Base-by-base conservation (phyloP, 2,797 vertebrate species). In the Hapalemur alaotrensis region DNA sequence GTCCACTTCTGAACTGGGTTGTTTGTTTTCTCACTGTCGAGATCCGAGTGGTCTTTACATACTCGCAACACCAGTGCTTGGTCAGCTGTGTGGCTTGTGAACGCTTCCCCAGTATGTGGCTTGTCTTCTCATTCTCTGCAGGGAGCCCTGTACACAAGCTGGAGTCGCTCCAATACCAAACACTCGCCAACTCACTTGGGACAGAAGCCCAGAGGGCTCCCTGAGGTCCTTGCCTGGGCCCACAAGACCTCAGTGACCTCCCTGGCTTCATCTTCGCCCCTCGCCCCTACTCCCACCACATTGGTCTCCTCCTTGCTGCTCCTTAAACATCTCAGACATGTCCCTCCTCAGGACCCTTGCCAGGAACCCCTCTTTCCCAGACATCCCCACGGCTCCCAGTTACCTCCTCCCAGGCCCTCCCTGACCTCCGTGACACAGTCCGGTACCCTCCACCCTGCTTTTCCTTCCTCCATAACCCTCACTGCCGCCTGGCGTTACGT, bases 401-500 rank as follows among this genome's bases (percentile, higher is more conserved):
- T 12, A 18, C 18, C 32, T 59, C 41, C 61, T 63, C 75, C 65
- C 11, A 54, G 7, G 63, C 35, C 30, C 30, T 76, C 22, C 54
- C 0, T 0, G 35, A 61, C 35, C 28, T 38, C 41, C 6, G 7
- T 8, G 67, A 75, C 3, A 28, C 18, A 32, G 10, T 4, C 81
- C 0, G 3, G 59, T 22, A 9, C 3, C 22, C 8, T 43, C 32
- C 8, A 4, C 12, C 38, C 70, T 35, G 3, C 32, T 1, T 5
- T 10, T 38, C 0, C 1, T 65, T 30, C 43, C 4, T 35, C 59
- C 5, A 7, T 17, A 30, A n/a, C 43, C 63, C 32, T 73, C 76
- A 35, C 5, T 1, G 38, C 41, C 2, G 3, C 23, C 52, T 10
- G 11, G 9, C 4, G 1, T 13, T 28, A 46, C 3, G 20, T 4